Evolutionary conservation across 2,113 vertebrate genomes (phyloP).

Genomic region (Tupaia chinensis): DNA sequence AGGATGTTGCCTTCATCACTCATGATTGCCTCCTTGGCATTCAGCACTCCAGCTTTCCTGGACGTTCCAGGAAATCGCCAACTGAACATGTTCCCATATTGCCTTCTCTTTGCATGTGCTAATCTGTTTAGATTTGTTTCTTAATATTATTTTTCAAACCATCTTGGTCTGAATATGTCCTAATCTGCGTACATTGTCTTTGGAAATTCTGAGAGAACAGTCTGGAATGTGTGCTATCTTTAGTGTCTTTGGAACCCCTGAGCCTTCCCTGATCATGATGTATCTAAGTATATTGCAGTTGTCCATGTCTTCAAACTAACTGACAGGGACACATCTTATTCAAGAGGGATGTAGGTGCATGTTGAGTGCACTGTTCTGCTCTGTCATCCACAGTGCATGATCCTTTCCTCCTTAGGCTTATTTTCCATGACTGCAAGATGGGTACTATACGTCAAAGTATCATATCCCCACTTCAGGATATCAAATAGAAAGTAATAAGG

Average conservation of each 20-base stretch:
- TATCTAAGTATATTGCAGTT: fast-evolving
- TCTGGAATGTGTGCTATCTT: neutral
- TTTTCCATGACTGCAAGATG: neutral
- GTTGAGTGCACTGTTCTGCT: neutral
- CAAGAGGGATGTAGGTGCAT: neutral
- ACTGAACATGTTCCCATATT: neutral
- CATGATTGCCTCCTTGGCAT: neutral
- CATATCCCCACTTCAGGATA: neutral
- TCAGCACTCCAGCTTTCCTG: neutral
- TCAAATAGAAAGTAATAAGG: neutral
- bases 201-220: neutral
- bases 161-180: neutral
- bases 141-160: neutral
- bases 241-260: neutral
- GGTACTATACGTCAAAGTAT: neutral
- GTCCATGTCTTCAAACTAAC: neutral
- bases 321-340: neutral
- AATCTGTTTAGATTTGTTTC: neutral
- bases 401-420: neutral
- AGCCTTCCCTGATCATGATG: neutral
- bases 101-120: neutral
- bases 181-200: neutral
- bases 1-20: neutral
- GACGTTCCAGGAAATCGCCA: neutral
- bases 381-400: no score